These are phyloP conservation scores for Nycteola revayana DNA, from an alignment of 2,888 invertebrate species.

Conservation along the genomic window DNA sequence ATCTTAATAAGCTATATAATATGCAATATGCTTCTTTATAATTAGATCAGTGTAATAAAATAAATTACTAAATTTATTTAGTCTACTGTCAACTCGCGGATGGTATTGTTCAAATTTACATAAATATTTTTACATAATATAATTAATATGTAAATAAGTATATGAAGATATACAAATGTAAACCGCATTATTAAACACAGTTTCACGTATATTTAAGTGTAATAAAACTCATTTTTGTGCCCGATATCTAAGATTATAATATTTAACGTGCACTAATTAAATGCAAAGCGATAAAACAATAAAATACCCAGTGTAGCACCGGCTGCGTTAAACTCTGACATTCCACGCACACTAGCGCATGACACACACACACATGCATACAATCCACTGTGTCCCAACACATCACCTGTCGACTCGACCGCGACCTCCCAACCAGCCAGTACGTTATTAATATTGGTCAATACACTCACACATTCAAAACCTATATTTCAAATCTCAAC, in stretches of 20 bases:
- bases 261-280: conserved; percentile 21
- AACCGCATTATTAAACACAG: conserved; percentile 7
- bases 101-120: too few relatives aligned
- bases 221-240: conserved; percentile 8
- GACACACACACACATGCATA: conserved; percentile 58
- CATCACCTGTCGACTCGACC: conserved; percentile 73
- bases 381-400: conserved; percentile 47
- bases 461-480: conserved; percentile 51
- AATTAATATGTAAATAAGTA: not conserved
- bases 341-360: conserved; percentile 57
- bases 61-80: too few relatives aligned
- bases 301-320: conserved; percentile 27
- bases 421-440: conserved; percentile 67
- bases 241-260: conserved; percentile 9
- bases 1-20: too few relatives aligned
- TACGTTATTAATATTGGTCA: conserved; percentile 75
- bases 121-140: too few relatives aligned
- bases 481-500: conserved; percentile 29
- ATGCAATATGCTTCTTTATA: too few relatives aligned
- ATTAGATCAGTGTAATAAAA: too few relatives aligned
- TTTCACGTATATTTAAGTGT: too few relatives aligned
- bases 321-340: conserved; percentile 68
- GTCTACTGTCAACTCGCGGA: too few relatives aligned
- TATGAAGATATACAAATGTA: conserved; percentile 7
- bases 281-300: conserved; percentile 28